These are phyloP conservation scores for Apamea anceps DNA, from an alignment of 2,888 invertebrate genomes.

Conservation along the genomic window DNA sequence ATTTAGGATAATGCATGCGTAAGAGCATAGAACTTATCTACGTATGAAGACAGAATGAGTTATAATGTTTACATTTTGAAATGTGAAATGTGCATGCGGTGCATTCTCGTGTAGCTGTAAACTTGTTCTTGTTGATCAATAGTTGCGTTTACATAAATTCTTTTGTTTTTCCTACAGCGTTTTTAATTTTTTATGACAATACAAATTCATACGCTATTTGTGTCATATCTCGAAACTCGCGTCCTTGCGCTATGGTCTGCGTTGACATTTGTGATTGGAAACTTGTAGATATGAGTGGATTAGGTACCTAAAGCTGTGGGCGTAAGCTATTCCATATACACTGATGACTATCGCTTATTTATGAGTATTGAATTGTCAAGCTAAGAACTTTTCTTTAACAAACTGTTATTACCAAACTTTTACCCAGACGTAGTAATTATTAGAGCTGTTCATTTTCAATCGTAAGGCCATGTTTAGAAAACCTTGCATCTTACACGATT, in stretches of 20 bases:
- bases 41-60: constrained; percentile 52
- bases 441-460: not conserved
- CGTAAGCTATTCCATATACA: not conserved
- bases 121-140: constrained; percentile 27
- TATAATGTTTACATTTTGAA: constrained; percentile 53
- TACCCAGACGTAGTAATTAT: not conserved
- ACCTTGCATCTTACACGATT: not conserved
- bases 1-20: constrained; percentile 54
- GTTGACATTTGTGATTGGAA: not conserved
- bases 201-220: not conserved
- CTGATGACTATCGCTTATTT: not conserved
- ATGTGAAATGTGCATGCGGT: constrained; percentile 41
- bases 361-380: not conserved
- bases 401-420: not conserved
- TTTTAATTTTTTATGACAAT: not conserved
- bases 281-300: not conserved
- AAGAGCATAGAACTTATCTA: constrained; percentile 44
- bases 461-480: not conserved
- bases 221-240: not conserved
- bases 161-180: not conserved
- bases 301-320: not conserved
- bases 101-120: constrained; percentile 46
- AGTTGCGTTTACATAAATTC: not conserved
- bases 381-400: not conserved
- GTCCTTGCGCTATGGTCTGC: not conserved